phyloP scores from a whole-genome alignment of 1,140 invertebrate species.

The Drosophila carrolli region DNA sequence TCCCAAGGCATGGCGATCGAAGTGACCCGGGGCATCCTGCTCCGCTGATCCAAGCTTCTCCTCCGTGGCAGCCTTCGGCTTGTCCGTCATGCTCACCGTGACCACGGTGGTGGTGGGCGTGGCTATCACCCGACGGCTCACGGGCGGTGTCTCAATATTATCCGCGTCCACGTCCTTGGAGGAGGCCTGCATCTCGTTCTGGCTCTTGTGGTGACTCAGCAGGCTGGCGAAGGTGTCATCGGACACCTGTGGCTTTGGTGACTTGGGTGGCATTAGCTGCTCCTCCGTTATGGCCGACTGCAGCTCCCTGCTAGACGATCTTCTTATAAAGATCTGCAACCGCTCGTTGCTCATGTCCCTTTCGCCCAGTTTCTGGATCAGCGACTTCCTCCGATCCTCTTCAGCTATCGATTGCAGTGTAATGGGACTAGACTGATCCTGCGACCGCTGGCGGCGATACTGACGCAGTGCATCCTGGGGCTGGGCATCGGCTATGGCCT shows the following conservation, averaged over 20 bases:
- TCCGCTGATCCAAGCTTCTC: conserved; percentile 64
- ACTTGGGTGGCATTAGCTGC: conserved; percentile 28
- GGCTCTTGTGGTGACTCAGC: conserved; percentile 66
- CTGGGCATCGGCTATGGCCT: conserved; percentile 90
- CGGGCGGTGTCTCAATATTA: conserved; percentile 95
- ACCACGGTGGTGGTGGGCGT: conserved; percentile 72
- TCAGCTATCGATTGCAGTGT: conserved; percentile 86
- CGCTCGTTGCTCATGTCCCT: conserved; percentile 85
- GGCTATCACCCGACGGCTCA: conserved; percentile 87
- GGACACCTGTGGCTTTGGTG: conserved; percentile 32
- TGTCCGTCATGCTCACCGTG: conserved; percentile 68
- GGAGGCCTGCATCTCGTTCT: conserved; percentile 84
- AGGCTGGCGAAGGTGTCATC: conserved; percentile 64
- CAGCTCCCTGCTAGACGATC: conserved; percentile 79
- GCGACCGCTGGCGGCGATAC: conserved; percentile 74
- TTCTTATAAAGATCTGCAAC: conserved; percentile 86
- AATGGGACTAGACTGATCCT: conserved; percentile 60
- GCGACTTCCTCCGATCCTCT: conserved; percentile 85
- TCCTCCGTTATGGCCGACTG: conserved; percentile 22
- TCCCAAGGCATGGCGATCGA: conserved; percentile 92
- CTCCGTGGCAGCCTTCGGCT: conserved; percentile 45
- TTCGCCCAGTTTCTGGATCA: conserved; percentile 84
- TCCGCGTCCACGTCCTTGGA: conserved; percentile 95
- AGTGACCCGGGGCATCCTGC: conserved; percentile 88
- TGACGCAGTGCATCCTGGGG: conserved; percentile 86